Percentiles rank a stretch among this genome's conserved stretches.
phyloP scores from a whole-genome alignment of 2,888 invertebrate genomes.

The Cryptus viduatorius region DNA sequence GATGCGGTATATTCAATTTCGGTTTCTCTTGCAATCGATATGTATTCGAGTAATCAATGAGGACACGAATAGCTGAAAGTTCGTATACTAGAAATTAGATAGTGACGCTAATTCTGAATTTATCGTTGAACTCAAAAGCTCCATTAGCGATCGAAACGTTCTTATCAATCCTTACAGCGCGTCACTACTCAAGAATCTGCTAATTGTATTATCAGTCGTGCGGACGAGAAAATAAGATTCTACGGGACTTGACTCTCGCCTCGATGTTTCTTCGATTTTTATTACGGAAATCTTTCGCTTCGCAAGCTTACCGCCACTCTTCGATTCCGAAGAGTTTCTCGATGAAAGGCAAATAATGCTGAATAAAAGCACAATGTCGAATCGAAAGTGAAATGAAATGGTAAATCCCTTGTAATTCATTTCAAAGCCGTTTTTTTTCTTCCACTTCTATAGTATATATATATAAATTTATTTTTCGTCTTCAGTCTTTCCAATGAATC shows the following conservation, averaged over 20 bases:
- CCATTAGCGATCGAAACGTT: constrained; percentile 30
- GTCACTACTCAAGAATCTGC: not conserved
- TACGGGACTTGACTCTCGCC: constrained; percentile 11
- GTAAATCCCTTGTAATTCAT: not conserved
- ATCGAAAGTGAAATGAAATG: constrained; percentile 10
- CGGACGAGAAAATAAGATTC: constrained; percentile 7
- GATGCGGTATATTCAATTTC: too few species aligned
- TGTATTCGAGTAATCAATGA: too few species aligned
- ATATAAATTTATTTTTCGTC: constrained; percentile 17
- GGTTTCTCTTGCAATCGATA: too few species aligned
- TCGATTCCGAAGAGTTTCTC: not conserved
- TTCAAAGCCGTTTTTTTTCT: not conserved
- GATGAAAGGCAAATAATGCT: not conserved
- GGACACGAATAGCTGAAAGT: constrained; percentile 1
- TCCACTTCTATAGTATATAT: too few species aligned
- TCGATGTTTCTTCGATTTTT: constrained; percentile 6
- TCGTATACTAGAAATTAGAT: constrained; percentile 69
- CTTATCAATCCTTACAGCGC: not conserved
- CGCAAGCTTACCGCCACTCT: constrained; percentile 1
- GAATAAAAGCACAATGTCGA: not conserved
- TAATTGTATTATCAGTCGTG: constrained; percentile 24
- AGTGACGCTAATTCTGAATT: constrained; percentile 66
- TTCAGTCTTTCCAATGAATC: constrained; percentile 20
- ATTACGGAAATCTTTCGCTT: not conserved
- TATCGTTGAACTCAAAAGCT: constrained; percentile 70